These are phyloP conservation scores for Catalaphyllia jardinei DNA, from an alignment of 64 coral and sea anemone species.

Conservation along the genomic window DNA sequence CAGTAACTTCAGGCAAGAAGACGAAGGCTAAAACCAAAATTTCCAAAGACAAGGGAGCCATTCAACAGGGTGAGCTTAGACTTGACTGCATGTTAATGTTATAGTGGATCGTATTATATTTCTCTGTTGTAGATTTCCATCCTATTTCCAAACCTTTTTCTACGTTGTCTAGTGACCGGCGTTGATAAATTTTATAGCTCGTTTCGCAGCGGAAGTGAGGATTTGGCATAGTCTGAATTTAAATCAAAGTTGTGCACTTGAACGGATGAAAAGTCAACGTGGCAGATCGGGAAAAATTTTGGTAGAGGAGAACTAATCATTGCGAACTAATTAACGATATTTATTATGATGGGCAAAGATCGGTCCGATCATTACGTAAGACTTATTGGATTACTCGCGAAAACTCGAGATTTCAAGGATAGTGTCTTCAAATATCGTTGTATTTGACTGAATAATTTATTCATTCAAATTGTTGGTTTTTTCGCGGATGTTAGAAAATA, in stretches of 20 bases:
- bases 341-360: neutral
- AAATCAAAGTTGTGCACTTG: slow-evolving; percentile 45
- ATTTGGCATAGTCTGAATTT: neutral
- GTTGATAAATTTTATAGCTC: neutral
- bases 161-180: neutral
- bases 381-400: neutral
- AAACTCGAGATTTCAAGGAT: neutral
- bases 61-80: slow-evolving; percentile 17
- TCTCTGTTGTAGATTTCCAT: neutral
- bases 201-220: neutral
- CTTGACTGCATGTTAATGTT: neutral
- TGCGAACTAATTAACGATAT: neutral
- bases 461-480: neutral
- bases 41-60: slow-evolving; percentile 18
- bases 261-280: slow-evolving; percentile 37
- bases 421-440: neutral
- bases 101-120: neutral
- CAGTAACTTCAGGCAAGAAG: slow-evolving; percentile 32
- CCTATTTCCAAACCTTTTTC: neutral
- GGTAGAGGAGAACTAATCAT: neutral
- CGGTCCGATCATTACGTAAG: neutral
- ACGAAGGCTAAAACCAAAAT: slow-evolving; percentile 42
- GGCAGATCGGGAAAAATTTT: slow-evolving; percentile 4
- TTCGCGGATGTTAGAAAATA: neutral
- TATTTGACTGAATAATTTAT: slow-evolving; percentile 43